Base-by-base conservation (phyloP, 2,888 invertebrate species). In the Osmoderma eremita region DNA sequence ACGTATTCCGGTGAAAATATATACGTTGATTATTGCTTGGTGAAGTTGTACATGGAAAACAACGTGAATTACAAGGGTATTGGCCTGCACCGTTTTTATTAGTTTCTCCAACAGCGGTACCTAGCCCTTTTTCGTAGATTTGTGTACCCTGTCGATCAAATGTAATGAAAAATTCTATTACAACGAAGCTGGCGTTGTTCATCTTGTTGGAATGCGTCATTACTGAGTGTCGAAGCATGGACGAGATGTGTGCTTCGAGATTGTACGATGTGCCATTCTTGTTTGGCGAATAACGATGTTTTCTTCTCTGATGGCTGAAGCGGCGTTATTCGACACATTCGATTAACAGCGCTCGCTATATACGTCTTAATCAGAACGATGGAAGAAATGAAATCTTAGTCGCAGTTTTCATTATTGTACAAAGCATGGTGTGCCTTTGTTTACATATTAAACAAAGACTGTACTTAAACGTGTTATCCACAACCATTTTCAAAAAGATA, bases 71-170 rank as follows among this genome's bases (percentile, higher is more conserved):
- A 56, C 15, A 53, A 41, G 22, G n/a, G 13, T 10, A 36, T 20
- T 42, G 38, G 12, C 22, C 13, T 41, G 15, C 5, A 41, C 41
- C 41, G 20, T 17, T 41, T 56, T 56, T 56, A 56, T 56, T 56
- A 56, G 41, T 22, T 56, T 20, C 42, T n/a, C 8, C 22, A 22
- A 3, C 22, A 15, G 39, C 56, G 18, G 18, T 4, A 41, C 41
- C 24, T 24, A 5, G 24, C 24, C 56, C 41, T 22, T 42, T 56
- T 13, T 42, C 41, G 30, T 22, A 17, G 53, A n/a, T 56, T 56
- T 22, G 41, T 56, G 41, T 56, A 39, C 22, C 56, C 22, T 41
- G 56, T 41, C 56, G 56, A 56, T 42, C 56, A 56, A 56, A 56
- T 41, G 56, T 41, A 56, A 56, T 56, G 56, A 56, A 41, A 42